Base-by-base conservation (phyloP, 1,140 invertebrate species). In the Brachionus plicatilis region DNA sequence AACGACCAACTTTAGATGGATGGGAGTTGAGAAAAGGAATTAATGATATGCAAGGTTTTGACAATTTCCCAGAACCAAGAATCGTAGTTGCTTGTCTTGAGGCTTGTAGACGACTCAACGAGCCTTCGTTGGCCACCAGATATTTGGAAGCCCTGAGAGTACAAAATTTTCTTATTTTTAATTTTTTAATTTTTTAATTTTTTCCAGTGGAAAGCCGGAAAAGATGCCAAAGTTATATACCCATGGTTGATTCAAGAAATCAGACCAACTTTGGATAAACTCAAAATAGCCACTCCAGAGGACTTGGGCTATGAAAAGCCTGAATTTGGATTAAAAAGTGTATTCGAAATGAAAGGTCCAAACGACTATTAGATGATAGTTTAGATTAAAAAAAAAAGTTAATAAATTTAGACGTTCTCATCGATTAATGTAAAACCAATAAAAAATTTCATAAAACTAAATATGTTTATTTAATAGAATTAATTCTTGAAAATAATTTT, bases 291-390 rank as follows among this genome's bases (percentile, higher is more conserved):
- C 33, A 98, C 96, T 20, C 94, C 94, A 12, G 97, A 98, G 90
- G 95, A 98, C 88, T 91, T 99, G 86, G 96, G 96, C 72, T 98
- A 96, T 88, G 96, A 98, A 89, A 95, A 98, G 90, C 97, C 97
- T 75, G 97, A 99, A 91, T 91, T 99, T 68, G 87, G 70, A 65
- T 53, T 85, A 53, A 78, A 85, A 75, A 45, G 6, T 70, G 82
- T 83, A 7, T 68, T 56, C 33, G 82, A 83, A 45, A 83, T 83
- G 82, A 68, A 83, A 45, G 79, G 79, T 68, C 79, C 79, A 37
- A 82, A 82, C 14, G 79, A 82, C 20, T 82, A 82, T 45, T 82
- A 82, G 43, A 65, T 60, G n/a, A 60, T 60, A 60, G 53, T 20
- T 68, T 41, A 33, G n/a, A n/a, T 68, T 43, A 72, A 72, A 43